Percentiles rank a stretch among this genome's conserved stretches.
phyloP scores from a whole-genome alignment of 1,140 invertebrate genomes.

The Microplitis demolitor region DNA sequence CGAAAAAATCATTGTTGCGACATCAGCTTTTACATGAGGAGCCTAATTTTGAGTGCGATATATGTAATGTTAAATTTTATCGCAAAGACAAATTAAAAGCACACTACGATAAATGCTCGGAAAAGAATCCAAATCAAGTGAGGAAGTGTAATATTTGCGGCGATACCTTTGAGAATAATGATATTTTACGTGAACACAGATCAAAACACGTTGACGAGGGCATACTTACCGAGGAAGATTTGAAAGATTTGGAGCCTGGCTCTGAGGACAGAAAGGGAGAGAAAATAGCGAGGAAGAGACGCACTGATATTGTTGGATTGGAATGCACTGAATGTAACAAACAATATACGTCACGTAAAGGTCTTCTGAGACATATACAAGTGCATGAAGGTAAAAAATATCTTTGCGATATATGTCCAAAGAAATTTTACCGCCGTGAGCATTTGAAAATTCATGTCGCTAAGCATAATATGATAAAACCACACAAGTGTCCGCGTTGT shows the following conservation, averaged over 20 bases:
- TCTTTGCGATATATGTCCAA: constrained; percentile 69
- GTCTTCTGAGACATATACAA: constrained; percentile 66
- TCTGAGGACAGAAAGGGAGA: constrained; percentile 49
- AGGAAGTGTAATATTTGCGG: constrained; percentile 59
- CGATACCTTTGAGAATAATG: constrained; percentile 58
- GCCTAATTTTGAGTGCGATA: constrained; percentile 60
- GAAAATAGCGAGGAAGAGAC: constrained; percentile 50
- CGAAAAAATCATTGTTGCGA: constrained; percentile 56
- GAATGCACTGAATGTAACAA: constrained; percentile 67
- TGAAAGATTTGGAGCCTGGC: constrained; percentile 54
- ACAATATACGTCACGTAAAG: constrained; percentile 68
- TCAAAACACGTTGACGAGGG: constrained; percentile 57
- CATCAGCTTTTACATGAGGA: constrained; percentile 58
- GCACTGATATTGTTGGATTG: constrained; percentile 57
- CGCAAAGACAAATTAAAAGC: constrained; percentile 59
- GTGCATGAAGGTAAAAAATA: constrained; percentile 72
- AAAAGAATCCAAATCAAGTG: constrained; percentile 59
- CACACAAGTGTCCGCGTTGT: constrained; percentile 58
- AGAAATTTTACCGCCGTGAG: constrained; percentile 71
- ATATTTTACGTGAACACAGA: constrained; percentile 52
- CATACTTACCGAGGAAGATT: constrained; percentile 56
- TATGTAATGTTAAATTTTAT: constrained; percentile 59
- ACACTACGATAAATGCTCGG: constrained; percentile 59
- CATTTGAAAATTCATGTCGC: constrained; percentile 62
- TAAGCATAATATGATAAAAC: constrained; percentile 61